These are phyloP conservation scores for Drosophila mercatorum DNA, from an alignment of 2,888 invertebrate species.

Conservation along the genomic window DNA sequence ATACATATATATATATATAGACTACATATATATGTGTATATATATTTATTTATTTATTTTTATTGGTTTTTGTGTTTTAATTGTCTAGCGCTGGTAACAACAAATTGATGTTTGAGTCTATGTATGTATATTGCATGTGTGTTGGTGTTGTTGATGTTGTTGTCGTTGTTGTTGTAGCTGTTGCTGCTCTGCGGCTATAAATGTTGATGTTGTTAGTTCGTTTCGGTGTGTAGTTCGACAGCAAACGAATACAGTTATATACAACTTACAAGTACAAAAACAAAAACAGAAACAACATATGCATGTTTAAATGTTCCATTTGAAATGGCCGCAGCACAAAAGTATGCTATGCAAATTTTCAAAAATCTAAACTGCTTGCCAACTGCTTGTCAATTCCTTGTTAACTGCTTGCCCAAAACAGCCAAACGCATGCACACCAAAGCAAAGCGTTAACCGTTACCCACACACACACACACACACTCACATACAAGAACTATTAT, in stretches of 20 bases:
- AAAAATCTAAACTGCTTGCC: constrained; percentile 20
- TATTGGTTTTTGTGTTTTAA: not conserved
- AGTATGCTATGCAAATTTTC: constrained; percentile 13
- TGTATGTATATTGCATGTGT: constrained; percentile 15
- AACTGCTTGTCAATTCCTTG: constrained; percentile 28
- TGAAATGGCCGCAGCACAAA: not conserved
- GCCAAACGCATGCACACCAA: constrained; percentile 2
- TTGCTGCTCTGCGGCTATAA: constrained; percentile 14
- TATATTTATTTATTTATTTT: constrained; percentile 1
- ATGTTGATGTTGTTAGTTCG: constrained; percentile 16
- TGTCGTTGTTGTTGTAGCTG: constrained; percentile 18
- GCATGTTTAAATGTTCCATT: not conserved
- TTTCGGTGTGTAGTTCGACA: constrained; percentile 9
- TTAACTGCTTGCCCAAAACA: constrained; percentile 26
- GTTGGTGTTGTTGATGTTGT: constrained; percentile 19
- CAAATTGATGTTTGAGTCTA: constrained; percentile 5
- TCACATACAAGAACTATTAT: not conserved
- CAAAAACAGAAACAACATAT: not conserved
- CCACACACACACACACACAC: constrained; percentile 4
- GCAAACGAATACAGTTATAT: not conserved
- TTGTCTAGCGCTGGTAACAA: not conserved
- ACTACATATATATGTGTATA: not conserved
- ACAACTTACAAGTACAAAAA: constrained; percentile 18
- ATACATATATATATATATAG: not conserved
- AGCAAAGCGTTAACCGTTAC: not conserved